Percentiles rank a stretch among this genome's conserved stretches.
Evolutionary conservation across 2,113 vertebrate genomes (phyloP).

Genomic region (Odontesthes bonariensis): DNA sequence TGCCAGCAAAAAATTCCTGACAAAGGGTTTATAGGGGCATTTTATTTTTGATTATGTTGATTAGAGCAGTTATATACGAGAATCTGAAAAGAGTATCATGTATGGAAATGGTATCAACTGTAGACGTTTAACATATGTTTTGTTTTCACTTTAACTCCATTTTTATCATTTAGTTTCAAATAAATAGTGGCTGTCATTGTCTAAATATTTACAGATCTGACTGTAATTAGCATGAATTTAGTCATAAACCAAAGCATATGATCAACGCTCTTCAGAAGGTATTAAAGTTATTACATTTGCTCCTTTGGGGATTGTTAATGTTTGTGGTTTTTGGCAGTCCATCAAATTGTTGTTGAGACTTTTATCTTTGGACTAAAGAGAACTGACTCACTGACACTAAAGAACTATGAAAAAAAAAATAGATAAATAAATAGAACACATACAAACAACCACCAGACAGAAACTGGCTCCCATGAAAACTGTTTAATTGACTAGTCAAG

Average conservation of each 20-base stretch:
- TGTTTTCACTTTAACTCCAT: neutral
- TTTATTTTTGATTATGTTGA: neutral
- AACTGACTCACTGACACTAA: neutral
- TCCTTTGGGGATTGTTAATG: neutral
- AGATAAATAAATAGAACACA: neutral
- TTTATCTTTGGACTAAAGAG: neutral
- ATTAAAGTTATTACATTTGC: no score
- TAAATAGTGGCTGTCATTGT: neutral
- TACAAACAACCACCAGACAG: conserved; percentile 2
- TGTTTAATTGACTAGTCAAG: conserved; percentile 74
- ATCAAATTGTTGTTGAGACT: neutral
- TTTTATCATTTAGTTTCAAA: neutral
- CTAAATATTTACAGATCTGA: neutral
- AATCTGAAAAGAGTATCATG: neutral
- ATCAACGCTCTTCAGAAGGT: neutral
- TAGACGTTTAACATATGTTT: neutral
- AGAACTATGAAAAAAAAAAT: neutral
- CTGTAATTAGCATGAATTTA: neutral
- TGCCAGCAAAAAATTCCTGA: neutral
- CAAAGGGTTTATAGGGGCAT: neutral
- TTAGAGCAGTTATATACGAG: neutral
- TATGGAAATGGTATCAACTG: neutral
- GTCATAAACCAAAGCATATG: neutral
- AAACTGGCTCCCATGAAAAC: conserved; percentile 64
- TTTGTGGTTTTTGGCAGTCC: neutral